phyloP scores from a whole-genome alignment of 2,888 invertebrate species.

The Leptopilina syphax region DNA sequence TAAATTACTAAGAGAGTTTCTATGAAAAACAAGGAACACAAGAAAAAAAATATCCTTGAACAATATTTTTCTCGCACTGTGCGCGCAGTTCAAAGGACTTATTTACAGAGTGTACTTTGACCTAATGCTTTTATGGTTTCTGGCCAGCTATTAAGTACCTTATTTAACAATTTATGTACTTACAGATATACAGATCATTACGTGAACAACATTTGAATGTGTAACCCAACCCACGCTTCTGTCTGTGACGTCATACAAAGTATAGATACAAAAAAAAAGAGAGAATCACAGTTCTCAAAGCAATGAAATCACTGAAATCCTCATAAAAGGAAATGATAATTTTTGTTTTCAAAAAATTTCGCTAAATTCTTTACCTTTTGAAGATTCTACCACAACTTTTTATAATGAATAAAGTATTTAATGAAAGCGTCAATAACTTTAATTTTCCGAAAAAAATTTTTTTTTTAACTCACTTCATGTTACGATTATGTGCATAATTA shows the following conservation, averaged over 20 bases:
- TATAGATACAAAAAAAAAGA: slow-evolving; percentile 21
- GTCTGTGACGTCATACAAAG: slow-evolving; percentile 54
- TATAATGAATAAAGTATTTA: not conserved
- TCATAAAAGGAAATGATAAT: slow-evolving; percentile 37
- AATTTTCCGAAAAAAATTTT: not conserved
- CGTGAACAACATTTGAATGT: slow-evolving; percentile 47
- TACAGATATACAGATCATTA: slow-evolving; percentile 35
- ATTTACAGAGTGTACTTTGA: slow-evolving; percentile 5
- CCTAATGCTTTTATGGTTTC: slow-evolving; percentile 3
- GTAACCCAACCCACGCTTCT: slow-evolving; percentile 52
- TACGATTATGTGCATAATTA: not conserved
- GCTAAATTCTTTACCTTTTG: not conserved
- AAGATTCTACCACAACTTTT: not conserved
- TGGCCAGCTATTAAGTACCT: slow-evolving; percentile 26
- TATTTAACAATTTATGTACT: slow-evolving; percentile 17
- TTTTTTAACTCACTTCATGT: not conserved
- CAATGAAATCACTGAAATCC: slow-evolving; percentile 40
- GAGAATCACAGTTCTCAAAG: slow-evolving; percentile 18
- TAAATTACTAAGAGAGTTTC: slow-evolving; percentile 20
- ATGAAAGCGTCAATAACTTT: not conserved
- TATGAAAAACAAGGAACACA: slow-evolving; percentile 3
- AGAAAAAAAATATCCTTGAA: not conserved
- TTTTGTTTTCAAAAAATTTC: not conserved
- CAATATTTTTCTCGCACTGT: not conserved
- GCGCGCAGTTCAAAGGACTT: not conserved